Evolutionary conservation across 2,888 invertebrate genomes (phyloP).

Genomic region (Parasteatoda lunata): DNA sequence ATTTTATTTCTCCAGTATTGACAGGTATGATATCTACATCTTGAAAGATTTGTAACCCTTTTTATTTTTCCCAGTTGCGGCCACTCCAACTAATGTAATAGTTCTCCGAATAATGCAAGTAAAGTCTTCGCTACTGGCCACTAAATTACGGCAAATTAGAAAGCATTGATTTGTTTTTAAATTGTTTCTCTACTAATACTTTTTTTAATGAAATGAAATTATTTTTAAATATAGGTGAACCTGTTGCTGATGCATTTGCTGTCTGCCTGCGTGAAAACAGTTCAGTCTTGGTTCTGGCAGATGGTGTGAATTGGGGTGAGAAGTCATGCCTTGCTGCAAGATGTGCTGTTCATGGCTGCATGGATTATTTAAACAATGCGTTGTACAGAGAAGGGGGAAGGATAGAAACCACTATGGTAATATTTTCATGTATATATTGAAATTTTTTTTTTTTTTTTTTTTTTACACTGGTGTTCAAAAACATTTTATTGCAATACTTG

Average conservation of each 20-base stretch:
- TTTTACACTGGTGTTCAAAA: background rate
- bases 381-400: constrained; percentile 75
- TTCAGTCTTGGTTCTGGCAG: constrained; percentile 87
- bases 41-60: too few relatives aligned
- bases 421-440: constrained; percentile 4
- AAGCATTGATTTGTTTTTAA: too few relatives aligned
- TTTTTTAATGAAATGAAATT: too few relatives aligned
- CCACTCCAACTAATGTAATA: too few relatives aligned
- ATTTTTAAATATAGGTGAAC: constrained; percentile 80
- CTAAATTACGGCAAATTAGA: too few relatives aligned
- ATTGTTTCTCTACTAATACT: too few relatives aligned
- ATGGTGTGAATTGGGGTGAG: constrained; percentile 94
- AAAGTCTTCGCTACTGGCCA: too few relatives aligned
- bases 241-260: constrained; percentile 92
- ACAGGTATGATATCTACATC: too few relatives aligned
- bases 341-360: constrained; percentile 88
- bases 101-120: too few relatives aligned
- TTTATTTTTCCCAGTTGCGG: too few relatives aligned
- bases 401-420: constrained; percentile 75
- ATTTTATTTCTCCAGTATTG: too few relatives aligned
- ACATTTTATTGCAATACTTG: background rate
- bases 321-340: constrained; percentile 88
- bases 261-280: constrained; percentile 82
- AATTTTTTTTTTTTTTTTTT: background rate
- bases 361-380: constrained; percentile 86